Evolutionary conservation across 2,888 invertebrate genomes (phyloP).

Genomic region (Trichogramma dendrolimi): DNA sequence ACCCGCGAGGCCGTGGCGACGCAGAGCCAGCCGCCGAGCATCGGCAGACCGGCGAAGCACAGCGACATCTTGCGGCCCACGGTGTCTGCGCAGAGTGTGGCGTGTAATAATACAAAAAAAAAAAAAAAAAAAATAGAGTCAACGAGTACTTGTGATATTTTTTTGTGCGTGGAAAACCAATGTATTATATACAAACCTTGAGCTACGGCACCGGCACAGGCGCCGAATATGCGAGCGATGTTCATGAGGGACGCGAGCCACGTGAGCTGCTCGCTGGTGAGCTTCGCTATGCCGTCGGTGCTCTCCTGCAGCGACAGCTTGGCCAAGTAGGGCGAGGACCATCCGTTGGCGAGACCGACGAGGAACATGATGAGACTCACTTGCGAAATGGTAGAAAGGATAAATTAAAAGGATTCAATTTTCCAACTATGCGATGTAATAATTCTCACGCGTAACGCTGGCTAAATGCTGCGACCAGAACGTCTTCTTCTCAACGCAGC

Average conservation of each 20-base stretch:
- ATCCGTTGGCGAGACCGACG: constrained; percentile 45
- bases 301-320: constrained; percentile 38
- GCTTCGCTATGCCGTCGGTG: constrained; percentile 32
- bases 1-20: constrained; percentile 42
- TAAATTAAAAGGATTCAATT: neutral
- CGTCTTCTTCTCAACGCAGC: constrained; percentile 7
- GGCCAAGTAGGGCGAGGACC: constrained; percentile 48
- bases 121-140: neutral
- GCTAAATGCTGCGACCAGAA: constrained; percentile 23
- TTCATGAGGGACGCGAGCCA: constrained; percentile 47
- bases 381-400: constrained; percentile 13
- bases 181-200: constrained; percentile 39
- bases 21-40: constrained; percentile 43
- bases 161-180: neutral
- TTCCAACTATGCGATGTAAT: neutral
- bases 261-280: constrained; percentile 42
- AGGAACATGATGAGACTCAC: constrained; percentile 41
- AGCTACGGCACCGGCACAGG: constrained; percentile 39
- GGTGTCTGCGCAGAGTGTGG: constrained; percentile 31
- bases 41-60: constrained; percentile 38
- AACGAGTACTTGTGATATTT: neutral
- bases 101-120: neutral
- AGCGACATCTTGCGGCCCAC: constrained; percentile 44
- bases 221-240: constrained; percentile 44
- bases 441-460: constrained; percentile 18